Evolutionary conservation across 64 coral and sea anemone genomes (phyloP).

Genomic region (Montipora foliosa): DNA sequence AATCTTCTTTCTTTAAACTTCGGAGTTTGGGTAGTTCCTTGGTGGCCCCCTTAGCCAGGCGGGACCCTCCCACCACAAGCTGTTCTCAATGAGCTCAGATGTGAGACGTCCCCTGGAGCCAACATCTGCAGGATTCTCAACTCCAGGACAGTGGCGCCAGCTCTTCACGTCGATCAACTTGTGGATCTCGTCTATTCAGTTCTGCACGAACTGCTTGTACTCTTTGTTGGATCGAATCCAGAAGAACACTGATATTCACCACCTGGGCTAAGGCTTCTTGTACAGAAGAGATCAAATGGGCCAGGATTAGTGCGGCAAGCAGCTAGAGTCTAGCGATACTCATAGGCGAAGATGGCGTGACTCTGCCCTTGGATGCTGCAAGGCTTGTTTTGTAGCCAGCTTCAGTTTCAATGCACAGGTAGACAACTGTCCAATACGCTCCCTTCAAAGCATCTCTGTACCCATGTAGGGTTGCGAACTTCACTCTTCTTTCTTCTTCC

Average conservation of each 20-base stretch:
- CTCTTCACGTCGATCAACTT: constrained; percentile 32
- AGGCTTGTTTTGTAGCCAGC: constrained; percentile 31
- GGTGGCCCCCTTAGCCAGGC: too few relatives aligned
- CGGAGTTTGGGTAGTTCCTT: too few relatives aligned
- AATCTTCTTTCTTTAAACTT: too few relatives aligned
- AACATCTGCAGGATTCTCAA: constrained; percentile 50
- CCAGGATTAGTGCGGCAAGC: too few relatives aligned
- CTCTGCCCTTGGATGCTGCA: constrained; percentile 55
- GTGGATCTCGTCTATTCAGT: constrained; percentile 32
- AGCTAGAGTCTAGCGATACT: constrained; percentile 41
- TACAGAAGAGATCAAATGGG: too few relatives aligned
- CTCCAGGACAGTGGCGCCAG: constrained; percentile 49
- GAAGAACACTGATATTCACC: constrained; percentile 9
- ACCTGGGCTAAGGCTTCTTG: background rate
- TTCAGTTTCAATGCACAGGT: constrained; percentile 64
- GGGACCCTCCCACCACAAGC: too few relatives aligned
- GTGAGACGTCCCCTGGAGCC: constrained; percentile 24
- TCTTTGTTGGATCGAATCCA: constrained; percentile 48
- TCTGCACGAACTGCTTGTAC: constrained; percentile 71
- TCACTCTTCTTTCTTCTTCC: background rate
- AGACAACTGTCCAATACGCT: constrained; percentile 62
- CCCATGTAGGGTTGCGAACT: constrained; percentile 44
- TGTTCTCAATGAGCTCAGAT: too few relatives aligned
- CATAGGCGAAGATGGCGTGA: constrained; percentile 22
- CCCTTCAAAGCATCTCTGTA: constrained; percentile 67